A percentile compares a stretch with the other conserved stretches of the same genome.
Conservation (phyloP, 2,113 vertebrate genomes). For the Paedocypris sp. region DNA sequence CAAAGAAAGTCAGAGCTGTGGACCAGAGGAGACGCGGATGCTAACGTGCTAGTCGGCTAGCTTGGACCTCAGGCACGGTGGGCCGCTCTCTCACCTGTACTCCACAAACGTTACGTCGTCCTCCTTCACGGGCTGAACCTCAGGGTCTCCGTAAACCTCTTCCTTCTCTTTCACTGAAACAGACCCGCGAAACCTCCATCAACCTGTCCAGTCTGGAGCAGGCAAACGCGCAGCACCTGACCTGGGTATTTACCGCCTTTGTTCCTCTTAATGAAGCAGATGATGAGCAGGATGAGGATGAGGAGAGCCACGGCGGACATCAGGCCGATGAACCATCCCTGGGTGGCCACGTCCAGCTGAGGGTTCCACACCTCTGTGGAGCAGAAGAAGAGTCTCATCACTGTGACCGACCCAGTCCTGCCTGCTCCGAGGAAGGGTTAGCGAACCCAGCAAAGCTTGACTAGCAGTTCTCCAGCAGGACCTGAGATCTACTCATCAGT, state of each 20-base stretch:
- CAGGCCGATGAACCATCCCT: constrained; percentile 98
- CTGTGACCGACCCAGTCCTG: too few species aligned
- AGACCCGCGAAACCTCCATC: not conserved
- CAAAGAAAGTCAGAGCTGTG: constrained; percentile 51
- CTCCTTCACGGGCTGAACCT: constrained; percentile 98
- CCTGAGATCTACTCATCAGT: too few species aligned
- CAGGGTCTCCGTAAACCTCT: constrained; percentile 93
- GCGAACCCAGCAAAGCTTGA: too few species aligned
- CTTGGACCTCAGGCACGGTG: too few species aligned
- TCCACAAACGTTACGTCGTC: constrained; percentile 97
- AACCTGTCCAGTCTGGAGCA: too few species aligned
- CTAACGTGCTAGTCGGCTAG: too few species aligned
- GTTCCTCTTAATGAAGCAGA: constrained; percentile 98
- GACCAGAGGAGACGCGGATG: too few species aligned
- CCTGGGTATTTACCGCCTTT: constrained; percentile 98
- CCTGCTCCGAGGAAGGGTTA: too few species aligned
- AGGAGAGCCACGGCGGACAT: constrained; percentile 97
- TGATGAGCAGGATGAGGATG: constrained; percentile 90
- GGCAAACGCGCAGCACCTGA: too few species aligned
- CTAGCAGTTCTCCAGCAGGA: too few species aligned
- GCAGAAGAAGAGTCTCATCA: constrained; percentile 24
- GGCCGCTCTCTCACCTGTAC: constrained; percentile 85
- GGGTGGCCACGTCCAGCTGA: constrained; percentile 94
- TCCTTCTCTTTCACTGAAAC: constrained; percentile 93
- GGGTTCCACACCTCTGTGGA: constrained; percentile 81